Evolutionary conservation across 2,888 invertebrate genomes (phyloP), one percentile per base, ranked within the genome.

Genomic region (Stegana nigrithorax): DNA sequence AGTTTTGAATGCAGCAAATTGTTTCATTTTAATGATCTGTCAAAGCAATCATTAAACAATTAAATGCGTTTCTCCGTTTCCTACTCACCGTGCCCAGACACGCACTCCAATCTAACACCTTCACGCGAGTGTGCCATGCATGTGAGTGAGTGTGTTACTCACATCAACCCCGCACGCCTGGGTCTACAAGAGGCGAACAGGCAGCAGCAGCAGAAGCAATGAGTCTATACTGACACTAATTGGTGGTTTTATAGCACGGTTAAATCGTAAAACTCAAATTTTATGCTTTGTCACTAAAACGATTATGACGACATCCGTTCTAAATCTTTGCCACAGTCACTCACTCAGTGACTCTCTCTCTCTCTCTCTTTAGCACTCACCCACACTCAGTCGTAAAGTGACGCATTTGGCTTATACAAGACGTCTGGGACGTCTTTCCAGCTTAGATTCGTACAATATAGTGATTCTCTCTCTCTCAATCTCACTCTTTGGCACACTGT

Each of bases 151-250:
- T n/a, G n/a, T n/a, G n/a, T n/a, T n/a, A n/a, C n/a, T n/a, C n/a
- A n/a, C n/a, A n/a, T n/a, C n/a, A n/a, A n/a, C n/a, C n/a, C n/a
- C n/a, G n/a, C n/a, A n/a, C n/a, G n/a, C n/a, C n/a, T n/a, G n/a
- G n/a, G n/a, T n/a, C n/a, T n/a, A n/a, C n/a, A n/a, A n/a, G n/a
- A n/a, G n/a, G n/a, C n/a, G n/a, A n/a, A n/a, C n/a, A n/a, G n/a
- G n/a, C n/a, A n/a, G n/a, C n/a, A n/a, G n/a, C n/a, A n/a, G n/a
- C n/a, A n/a, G n/a, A n/a, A n/a, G n/a, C n/a, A n/a, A n/a, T n/a
- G n/a, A n/a, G n/a, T n/a, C n/a, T n/a, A n/a, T n/a, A n/a, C 60
- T 78, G 76, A 80, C 81, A 78, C 80, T 80, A 81, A 83, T 81
- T 83, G 81, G 77, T 71, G 69, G 73, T 78, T 82, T 82, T 82